phyloP scores from a whole-genome alignment of 2,797 vertebrate species.

The Hirundo rustica region DNA sequence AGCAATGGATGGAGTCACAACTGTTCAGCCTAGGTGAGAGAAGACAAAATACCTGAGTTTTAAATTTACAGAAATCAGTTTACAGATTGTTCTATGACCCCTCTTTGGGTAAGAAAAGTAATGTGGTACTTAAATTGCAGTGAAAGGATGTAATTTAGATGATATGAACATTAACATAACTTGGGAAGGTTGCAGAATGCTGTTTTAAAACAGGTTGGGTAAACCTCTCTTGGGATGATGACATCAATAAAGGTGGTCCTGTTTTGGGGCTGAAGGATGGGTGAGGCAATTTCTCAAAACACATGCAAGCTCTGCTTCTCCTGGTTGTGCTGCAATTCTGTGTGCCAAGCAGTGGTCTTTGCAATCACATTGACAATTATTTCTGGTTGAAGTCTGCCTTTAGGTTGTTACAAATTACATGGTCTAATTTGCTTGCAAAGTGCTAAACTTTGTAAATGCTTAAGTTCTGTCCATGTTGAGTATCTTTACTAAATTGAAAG shows the following conservation, averaged over 20 bases:
- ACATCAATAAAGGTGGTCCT: background rate
- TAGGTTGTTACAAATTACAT: background rate
- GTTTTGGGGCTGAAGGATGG: background rate
- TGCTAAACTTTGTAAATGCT: background rate
- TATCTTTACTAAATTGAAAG: background rate
- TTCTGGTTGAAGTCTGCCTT: background rate
- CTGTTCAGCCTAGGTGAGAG: background rate
- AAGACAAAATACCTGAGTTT: background rate
- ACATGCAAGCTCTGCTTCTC: background rate
- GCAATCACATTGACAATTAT: background rate
- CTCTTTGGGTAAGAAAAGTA: background rate
- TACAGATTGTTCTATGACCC: background rate
- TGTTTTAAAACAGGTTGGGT: background rate
- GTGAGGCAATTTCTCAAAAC: background rate
- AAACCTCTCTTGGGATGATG: background rate
- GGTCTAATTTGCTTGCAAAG: background rate
- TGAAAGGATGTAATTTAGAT: background rate
- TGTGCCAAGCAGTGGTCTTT: background rate
- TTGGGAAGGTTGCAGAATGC: background rate
- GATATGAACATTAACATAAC: background rate
- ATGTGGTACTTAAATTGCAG: background rate
- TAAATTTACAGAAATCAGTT: background rate
- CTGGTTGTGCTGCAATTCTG: background rate
- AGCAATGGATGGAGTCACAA: background rate
- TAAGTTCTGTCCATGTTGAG: accelerated